Percentiles rank a stretch among this genome's conserved stretches.
Conservation (phyloP, 2,113 vertebrate species). For the Cyprichromis sp. region DNA sequence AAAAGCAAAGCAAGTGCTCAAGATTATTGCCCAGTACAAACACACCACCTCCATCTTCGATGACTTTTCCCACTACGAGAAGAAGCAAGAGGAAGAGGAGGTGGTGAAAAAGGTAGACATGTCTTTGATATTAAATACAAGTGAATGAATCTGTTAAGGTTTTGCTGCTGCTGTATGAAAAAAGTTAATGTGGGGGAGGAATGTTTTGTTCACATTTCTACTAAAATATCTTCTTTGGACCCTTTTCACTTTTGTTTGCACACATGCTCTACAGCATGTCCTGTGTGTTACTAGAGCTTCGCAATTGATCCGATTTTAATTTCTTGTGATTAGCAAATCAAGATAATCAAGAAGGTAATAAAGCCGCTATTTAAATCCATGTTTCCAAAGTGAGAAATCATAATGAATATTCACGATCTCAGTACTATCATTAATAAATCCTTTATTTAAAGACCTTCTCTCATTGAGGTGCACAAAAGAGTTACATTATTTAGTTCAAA, state of each 20-base stretch:
- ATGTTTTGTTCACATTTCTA: background rate
- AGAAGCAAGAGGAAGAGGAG: slow-evolving; percentile 97
- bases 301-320: background rate
- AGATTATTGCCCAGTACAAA: slow-evolving; percentile 94
- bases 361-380: background rate
- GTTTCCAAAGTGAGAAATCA: background rate
- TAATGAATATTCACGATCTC: background rate
- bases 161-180: background rate
- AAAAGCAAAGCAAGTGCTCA: slow-evolving; percentile 96
- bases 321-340: background rate
- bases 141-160: background rate
- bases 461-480: background rate
- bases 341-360: background rate
- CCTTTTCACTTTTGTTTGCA: background rate
- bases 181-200: background rate
- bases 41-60: slow-evolving; percentile 99
- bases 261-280: background rate
- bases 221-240: background rate
- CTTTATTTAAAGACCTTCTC: background rate
- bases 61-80: slow-evolving; percentile 98
- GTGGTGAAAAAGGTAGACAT: slow-evolving; percentile 90
- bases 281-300: background rate
- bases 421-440: background rate
- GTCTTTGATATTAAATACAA: background rate
- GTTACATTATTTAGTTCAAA: background rate